Percentiles rank a stretch among this genome's conserved stretches.
Conservation (phyloP, 2,797 vertebrate species). For the Poeciliopsis infans region DNA sequence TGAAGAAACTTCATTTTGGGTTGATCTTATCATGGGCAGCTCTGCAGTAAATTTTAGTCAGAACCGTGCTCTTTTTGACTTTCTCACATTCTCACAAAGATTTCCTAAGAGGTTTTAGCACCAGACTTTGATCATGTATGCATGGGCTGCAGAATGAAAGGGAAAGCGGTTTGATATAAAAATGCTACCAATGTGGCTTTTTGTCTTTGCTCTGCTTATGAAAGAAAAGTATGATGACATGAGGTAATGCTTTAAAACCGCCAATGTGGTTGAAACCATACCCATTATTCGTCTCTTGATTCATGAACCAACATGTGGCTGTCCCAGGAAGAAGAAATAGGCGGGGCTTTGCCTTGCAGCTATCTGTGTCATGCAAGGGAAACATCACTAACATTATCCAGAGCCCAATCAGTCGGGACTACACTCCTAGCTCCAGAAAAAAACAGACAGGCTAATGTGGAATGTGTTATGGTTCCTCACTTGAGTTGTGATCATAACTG, state of each 20-base stretch:
- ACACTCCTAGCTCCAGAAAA: constrained; percentile 9
- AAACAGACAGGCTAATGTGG: neutral
- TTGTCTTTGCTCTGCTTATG: neutral
- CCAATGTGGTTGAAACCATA: neutral
- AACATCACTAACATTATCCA: constrained; percentile 62
- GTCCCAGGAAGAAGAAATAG: constrained; percentile 31
- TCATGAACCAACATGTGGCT: constrained; percentile 2
- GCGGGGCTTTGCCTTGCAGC: constrained; percentile 26
- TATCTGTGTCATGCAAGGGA: constrained; percentile 32
- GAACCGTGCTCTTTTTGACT: neutral
- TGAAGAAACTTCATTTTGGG: neutral
- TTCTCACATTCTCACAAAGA: neutral
- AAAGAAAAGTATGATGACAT: constrained; percentile 19
- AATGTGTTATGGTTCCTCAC: constrained; percentile 22
- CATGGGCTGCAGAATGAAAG: neutral
- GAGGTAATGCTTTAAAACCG: constrained; percentile 1
- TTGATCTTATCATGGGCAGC: neutral
- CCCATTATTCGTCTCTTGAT: constrained; percentile 18
- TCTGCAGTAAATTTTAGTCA: neutral
- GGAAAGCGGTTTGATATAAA: neutral
- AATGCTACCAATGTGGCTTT: neutral
- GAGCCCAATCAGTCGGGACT: constrained; percentile 29
- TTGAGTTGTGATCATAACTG: constrained; percentile 4
- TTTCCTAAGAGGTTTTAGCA: neutral
- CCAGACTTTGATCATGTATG: neutral